phyloP scores from a whole-genome alignment of 1,140 invertebrate genomes.

The Euglossa dilemma region DNA sequence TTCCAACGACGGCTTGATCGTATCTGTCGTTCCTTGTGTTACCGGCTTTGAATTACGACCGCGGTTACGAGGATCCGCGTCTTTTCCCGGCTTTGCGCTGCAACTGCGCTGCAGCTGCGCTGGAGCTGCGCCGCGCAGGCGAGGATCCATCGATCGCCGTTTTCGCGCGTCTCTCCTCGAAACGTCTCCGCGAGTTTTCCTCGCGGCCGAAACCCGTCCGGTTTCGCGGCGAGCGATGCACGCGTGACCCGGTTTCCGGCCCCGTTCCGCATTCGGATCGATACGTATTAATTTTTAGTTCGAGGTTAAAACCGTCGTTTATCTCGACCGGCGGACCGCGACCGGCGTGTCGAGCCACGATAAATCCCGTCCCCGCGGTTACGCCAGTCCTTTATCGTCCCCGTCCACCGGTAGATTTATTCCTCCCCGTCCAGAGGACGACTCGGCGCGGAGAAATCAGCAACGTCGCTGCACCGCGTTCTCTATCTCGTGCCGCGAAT shows the following conservation, averaged over 20 bases:
- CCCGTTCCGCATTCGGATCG: neutral
- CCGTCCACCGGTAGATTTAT: neutral
- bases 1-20: constrained; percentile 48
- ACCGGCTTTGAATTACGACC: constrained; percentile 58
- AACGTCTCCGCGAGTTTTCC: neutral
- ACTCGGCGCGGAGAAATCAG: neutral
- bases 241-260: neutral
- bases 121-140: neutral
- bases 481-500: constrained; percentile 1
- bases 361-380: neutral
- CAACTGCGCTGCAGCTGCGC: neutral
- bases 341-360: neutral
- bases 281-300: neutral
- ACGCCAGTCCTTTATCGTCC: neutral
- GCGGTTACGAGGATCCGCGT: constrained; percentile 49
- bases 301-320: neutral
- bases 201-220: too few species aligned
- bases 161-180: neutral
- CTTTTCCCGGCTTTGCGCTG: constrained; percentile 7
- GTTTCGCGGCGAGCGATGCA: too few species aligned
- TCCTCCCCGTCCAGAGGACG: neutral
- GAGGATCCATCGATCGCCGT: neutral
- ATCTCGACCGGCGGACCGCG: neutral
- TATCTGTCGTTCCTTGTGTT: constrained; percentile 53
- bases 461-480: neutral